Base-by-base conservation (phyloP, 2,888 invertebrate species). In the Erynnis tages region DNA sequence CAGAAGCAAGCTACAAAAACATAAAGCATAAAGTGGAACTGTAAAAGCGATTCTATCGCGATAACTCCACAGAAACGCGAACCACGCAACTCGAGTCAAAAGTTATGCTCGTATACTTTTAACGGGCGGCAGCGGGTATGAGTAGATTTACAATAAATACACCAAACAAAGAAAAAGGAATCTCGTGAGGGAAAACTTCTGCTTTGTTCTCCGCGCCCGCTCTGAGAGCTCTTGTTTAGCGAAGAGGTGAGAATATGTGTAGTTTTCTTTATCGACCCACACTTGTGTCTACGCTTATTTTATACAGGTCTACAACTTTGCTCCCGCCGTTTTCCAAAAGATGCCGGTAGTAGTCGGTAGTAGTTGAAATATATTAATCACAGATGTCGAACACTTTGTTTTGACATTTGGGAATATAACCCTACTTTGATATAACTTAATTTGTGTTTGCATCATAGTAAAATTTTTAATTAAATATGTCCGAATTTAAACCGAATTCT, bases 121-220 rank as follows among this genome's bases (percentile, higher is more conserved):
- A 82, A 79, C 81, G 67, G 67, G 67, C 67, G 71, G 71, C 60
- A 61, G 67, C 69, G 74, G 81, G 83, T 86, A 87, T 87, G 88
- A 89, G 88, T 86, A 85, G 83, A 86, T 88, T 86, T 86, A 88
- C 88, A 87, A 89, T 89, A 87, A 87, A 89, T 88, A 89, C 85
- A 83, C 82, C 80, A 84, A 88, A 88, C 88, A 89, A 88, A 87
- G 87, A 84, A 87, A 87, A 86, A 85, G 82, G 85, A 86, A 86
- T 86, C 84, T 81, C 78, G 80, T 86, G 87, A 76, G 87, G 86
- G 76, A 81, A 81, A 89, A 87, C 75, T 89, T 88, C 75, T 79
- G 75, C 85, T 83, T 85, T 84, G 85, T 84, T 66, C 78, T 75
- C 67, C 69, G 38, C 23, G 11, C 41, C 11, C 43, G 43, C 30